Percentiles rank a stretch among this genome's conserved stretches.
phyloP scores from a whole-genome alignment of 2,113 vertebrate genomes.

The Hepsetus odoe region DNA sequence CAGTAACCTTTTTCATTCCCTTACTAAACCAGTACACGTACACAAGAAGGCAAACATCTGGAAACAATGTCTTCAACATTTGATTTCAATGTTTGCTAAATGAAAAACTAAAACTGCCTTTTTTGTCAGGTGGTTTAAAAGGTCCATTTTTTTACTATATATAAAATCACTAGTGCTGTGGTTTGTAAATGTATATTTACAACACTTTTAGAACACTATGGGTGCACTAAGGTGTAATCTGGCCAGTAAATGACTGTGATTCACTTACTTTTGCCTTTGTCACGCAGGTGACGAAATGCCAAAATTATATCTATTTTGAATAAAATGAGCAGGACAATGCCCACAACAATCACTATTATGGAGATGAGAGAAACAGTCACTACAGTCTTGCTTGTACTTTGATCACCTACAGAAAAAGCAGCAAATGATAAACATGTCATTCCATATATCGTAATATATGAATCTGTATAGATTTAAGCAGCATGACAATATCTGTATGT shows the following conservation, averaged over 20 bases:
- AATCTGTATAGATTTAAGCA: background rate
- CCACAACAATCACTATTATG: background rate
- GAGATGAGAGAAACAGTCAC: background rate
- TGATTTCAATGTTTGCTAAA: no score
- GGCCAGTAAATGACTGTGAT: background rate
- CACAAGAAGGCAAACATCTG: no score
- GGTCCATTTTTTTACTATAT: no score
- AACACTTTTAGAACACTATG: background rate
- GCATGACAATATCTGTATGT: background rate
- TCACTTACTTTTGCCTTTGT: constrained; percentile 22
- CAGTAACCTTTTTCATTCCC: no score
- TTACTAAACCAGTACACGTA: no score
- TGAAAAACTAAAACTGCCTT: no score
- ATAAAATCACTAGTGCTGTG: no score
- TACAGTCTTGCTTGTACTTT: background rate
- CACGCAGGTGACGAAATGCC: constrained; percentile 13
- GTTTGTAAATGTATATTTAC: no score
- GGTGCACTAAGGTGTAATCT: background rate
- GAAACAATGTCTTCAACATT: no score
- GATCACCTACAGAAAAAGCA: background rate
- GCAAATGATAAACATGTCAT: background rate
- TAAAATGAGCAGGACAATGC: background rate
- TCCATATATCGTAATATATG: background rate
- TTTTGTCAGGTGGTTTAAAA: no score
- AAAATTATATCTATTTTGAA: constrained; percentile 44